Evolutionary conservation across 2,888 invertebrate genomes (phyloP).

Genomic region (Xanthostigma xanthostigma): DNA sequence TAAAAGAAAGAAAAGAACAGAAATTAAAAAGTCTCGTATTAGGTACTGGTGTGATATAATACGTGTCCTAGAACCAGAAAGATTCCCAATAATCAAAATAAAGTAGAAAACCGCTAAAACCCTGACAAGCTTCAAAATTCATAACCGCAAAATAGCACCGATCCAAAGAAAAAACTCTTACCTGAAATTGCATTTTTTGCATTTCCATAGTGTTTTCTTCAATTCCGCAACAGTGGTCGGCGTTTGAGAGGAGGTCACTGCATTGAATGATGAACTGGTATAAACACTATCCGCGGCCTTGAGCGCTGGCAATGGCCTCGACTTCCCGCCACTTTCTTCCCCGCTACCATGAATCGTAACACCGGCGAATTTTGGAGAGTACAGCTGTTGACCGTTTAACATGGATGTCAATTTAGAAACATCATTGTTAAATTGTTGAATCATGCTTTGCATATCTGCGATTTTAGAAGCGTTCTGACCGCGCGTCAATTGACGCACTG

Average conservation of each 20-base stretch:
- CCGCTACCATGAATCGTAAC: constrained; percentile 1
- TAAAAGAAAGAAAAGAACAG: no score
- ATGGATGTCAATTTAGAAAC: no score
- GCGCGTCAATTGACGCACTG: no score
- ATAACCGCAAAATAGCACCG: no score
- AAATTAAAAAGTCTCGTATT: no score
- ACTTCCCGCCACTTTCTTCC: not conserved
- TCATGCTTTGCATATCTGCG: constrained; percentile 11
- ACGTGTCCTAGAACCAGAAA: no score
- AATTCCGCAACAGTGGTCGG: constrained; percentile 12
- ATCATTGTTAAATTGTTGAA: no score
- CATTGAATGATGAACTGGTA: constrained; percentile 20
- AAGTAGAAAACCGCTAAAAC: constrained; percentile 5
- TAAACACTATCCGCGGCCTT: constrained; percentile 39
- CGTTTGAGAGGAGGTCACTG: constrained; percentile 18
- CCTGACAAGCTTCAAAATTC: not conserved
- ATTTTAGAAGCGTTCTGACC: constrained; percentile 20
- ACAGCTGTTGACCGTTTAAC: no score
- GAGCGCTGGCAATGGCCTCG: constrained; percentile 34
- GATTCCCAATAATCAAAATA: constrained; percentile 8
- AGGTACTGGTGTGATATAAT: no score
- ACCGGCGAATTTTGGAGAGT: no score
- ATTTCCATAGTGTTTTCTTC: constrained; percentile 72
- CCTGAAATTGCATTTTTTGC: constrained; percentile 81
- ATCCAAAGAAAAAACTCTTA: constrained; percentile 27